Percentiles rank a stretch among this genome's conserved stretches.
Conservation (phyloP, 2,113 vertebrate genomes). For the Sylvietta virens region DNA sequence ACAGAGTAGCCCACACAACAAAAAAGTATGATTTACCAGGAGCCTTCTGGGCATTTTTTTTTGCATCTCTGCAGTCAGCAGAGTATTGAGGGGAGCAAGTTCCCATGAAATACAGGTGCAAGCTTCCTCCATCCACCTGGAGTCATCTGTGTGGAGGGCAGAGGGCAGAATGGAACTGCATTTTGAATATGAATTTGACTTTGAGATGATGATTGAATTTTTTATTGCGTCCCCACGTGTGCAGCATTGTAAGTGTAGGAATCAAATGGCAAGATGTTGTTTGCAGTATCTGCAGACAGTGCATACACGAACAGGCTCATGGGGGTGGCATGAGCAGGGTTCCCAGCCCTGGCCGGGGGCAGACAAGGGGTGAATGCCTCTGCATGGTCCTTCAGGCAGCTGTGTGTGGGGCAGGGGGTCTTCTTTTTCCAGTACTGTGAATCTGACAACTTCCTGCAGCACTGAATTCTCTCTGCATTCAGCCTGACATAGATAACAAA, state of each 20-base stretch:
- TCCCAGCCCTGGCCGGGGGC: not conserved
- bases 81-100: not conserved
- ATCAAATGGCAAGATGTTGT: not conserved
- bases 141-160: not conserved
- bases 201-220: not conserved
- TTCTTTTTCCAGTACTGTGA: not conserved
- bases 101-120: not conserved
- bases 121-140: not conserved
- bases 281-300: not conserved
- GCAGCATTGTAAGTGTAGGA: not conserved
- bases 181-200: not conserved
- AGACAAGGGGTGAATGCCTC: not conserved
- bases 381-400: not conserved
- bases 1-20: not conserved
- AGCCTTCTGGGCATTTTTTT: not conserved
- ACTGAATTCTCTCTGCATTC: not conserved
- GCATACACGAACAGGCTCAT: fast-evolving
- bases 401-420: not conserved
- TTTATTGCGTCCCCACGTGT: not conserved
- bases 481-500: not conserved
- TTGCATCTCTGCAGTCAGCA: not conserved
- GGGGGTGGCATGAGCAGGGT: not conserved
- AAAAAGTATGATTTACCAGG: not conserved
- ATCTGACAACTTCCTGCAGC: not conserved
- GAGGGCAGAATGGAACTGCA: not conserved